Base-by-base conservation (phyloP, 2,113 vertebrate species). In the Microcebus ravelobensis region DNA sequence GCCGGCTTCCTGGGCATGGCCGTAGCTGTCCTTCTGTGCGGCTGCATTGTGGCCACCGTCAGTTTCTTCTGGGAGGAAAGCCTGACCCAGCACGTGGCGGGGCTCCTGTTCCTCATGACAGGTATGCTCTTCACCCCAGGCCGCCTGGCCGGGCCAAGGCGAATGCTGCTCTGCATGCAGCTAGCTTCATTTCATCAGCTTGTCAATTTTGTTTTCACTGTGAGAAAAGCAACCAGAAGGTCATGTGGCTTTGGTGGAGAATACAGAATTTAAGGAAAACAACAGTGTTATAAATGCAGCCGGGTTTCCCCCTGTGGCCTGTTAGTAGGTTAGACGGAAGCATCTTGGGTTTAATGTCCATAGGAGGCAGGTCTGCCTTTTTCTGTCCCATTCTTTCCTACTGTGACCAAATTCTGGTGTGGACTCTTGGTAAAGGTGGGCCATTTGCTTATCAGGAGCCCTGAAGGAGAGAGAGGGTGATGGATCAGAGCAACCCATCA, bases 11-110 rank as follows among this genome's bases (percentile, higher is more conserved):
- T 99, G 95, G 99, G 99, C 71, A 99, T 98, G 98, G 99, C 99
- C 0, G 99, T 99, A 0, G 99, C 99, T 0, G 99, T 99, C 63
- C 98, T 99, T 91, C 98, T 99, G 68, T 99, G 99, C 1, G 98
- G 99, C 8, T 99, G 98, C 95, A 98, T 99, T 1, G 98, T 99
- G 91, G 98, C 98, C 10, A 98, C 98, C 0, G 98, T 99, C 42
- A 99, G 99, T 6, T 99, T 99, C 98, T 99, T 99, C 98, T 99
- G 98, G 99, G 99, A 99, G 96, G 99, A 99, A 81, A 99, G 98
- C 96, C 98, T 99, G 95, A 99, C 99, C 0, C 99, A 99, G 97
- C 99, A 99, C 0, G 94, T 99, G 63, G 98, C 99, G 2, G 99
- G 99, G 61, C 98, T 99, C n/a, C 98, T 99, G 34, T 99, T 99